Evolutionary conservation across 2,113 vertebrate genomes (phyloP), one percentile per base, ranked within the genome.

Genomic region (Planiliza haematocheilus): DNA sequence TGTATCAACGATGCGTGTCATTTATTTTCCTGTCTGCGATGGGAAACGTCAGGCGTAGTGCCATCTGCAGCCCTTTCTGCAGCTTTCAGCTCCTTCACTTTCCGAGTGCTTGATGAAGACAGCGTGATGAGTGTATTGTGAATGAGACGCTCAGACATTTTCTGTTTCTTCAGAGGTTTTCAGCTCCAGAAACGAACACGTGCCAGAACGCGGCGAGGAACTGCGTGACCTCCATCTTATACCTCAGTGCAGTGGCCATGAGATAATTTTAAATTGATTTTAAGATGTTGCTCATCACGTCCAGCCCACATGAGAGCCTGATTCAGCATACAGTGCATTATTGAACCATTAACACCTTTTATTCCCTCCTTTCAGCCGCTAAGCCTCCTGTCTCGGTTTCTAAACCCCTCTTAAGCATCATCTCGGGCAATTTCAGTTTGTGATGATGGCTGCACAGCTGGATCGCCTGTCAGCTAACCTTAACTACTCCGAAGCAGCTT

Each of bases 391-490:
- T 66, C 41, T 59, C 34, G 34, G 39, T n/a, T 16, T 7, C 10
- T 49, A 52, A 49, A 72, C 66, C 36, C 18, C 30, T 60, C 12
- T 66, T 10, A 18, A 58, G n/a, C 8, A 8, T 38, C 38, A 24
- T 52, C 10, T 16, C 34, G 52, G 58, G 58, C 17, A 46, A 16
- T 4, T 7, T 45, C 1, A 14, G 18, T 17, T 34, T 39, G 7
- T 24, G 34, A 58, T 56, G 69, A 55, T 6, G 2, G n/a, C 17
- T 12, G 42, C 62, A 11, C 53, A 45, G 55, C 21, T 76, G 56
- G 55, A 71, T 67, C 67, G 53, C 5, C 39, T 48, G 34, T 14
- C 64, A 45, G 24, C n/a, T 34, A 57, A 43, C 38, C 43, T 61
- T 17, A 17, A 7, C 59, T 42, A 24, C 56, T 68, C 37, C 17